These are phyloP conservation scores for Phasianus colchicus DNA, from an alignment of 2,113 vertebrate species.

Conservation along the genomic window DNA sequence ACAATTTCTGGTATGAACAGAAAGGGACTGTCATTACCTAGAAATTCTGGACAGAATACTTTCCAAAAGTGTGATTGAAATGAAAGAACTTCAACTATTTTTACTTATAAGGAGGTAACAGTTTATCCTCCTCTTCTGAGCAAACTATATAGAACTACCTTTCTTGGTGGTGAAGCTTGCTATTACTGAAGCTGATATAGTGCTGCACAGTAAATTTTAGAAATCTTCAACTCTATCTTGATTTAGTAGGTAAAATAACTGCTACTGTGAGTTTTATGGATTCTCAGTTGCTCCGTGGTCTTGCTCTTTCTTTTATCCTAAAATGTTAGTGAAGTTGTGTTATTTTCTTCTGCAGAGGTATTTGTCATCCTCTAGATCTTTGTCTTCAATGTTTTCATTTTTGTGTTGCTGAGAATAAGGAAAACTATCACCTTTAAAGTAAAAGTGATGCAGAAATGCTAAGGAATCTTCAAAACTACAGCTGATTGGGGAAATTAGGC, in stretches of 20 bases:
- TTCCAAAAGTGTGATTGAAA: neutral
- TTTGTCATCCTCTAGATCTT: neutral
- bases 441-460: neutral
- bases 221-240: neutral
- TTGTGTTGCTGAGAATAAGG: neutral
- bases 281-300: neutral
- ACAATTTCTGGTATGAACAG: neutral
- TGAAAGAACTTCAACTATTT: neutral
- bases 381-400: neutral
- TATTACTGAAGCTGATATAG: neutral
- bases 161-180: neutral
- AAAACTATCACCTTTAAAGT: neutral
- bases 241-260: neutral
- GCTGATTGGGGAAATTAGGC: neutral
- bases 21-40: neutral
- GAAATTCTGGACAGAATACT: neutral
- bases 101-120: neutral
- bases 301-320: neutral
- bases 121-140: neutral
- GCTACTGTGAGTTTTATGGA: neutral
- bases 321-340: neutral
- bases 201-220: neutral
- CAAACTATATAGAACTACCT: neutral
- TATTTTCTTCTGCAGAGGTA: neutral
- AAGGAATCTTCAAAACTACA: neutral